Evolutionary conservation across 2,113 vertebrate species (phyloP).

Genomic region (Brachyhypopomus occidentalis): DNA sequence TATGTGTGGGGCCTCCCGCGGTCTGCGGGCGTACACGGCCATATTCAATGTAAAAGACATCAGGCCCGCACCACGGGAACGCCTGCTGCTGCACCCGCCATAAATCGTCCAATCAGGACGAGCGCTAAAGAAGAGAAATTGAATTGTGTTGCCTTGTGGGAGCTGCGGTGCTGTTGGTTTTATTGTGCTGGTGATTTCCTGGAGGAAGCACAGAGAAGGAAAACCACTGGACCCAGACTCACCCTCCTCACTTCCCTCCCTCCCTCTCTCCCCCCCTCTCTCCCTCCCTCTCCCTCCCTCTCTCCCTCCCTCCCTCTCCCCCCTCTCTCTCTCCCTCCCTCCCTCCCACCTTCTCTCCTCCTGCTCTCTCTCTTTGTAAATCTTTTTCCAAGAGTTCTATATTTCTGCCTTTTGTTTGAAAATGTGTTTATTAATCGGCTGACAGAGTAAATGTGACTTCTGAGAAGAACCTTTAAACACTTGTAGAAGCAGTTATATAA

Average conservation of each 20-base stretch:
- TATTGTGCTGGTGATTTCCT: slow-evolving; percentile 19
- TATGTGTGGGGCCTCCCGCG: slow-evolving; percentile 10
- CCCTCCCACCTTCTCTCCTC: too few relatives aligned
- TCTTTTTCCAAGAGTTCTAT: too few relatives aligned
- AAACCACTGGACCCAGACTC: slow-evolving; percentile 15
- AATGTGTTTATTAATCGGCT: too few relatives aligned
- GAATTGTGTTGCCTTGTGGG: background rate
- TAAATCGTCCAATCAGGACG: slow-evolving; percentile 40
- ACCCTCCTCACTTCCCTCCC: background rate
- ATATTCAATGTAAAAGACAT: slow-evolving; percentile 52
- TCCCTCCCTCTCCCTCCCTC: slow-evolving; percentile 18
- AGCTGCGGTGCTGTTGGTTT: background rate
- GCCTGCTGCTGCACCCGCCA: background rate
- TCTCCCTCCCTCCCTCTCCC: too few relatives aligned
- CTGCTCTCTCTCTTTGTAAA: too few relatives aligned
- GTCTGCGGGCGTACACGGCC: slow-evolving; percentile 1
- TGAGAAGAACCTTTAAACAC: too few relatives aligned
- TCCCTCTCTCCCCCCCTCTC: slow-evolving; percentile 25
- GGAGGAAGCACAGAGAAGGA: background rate
- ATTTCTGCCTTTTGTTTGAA: too few relatives aligned
- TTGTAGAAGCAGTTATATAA: too few relatives aligned
- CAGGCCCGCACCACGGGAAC: slow-evolving; percentile 31
- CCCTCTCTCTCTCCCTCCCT: too few relatives aligned
- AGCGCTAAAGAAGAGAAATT: slow-evolving; percentile 28
- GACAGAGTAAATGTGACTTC: too few relatives aligned